These are phyloP conservation scores for Sweltsa coloradensis DNA, from an alignment of 1,140 invertebrate species.

Conservation along the genomic window DNA sequence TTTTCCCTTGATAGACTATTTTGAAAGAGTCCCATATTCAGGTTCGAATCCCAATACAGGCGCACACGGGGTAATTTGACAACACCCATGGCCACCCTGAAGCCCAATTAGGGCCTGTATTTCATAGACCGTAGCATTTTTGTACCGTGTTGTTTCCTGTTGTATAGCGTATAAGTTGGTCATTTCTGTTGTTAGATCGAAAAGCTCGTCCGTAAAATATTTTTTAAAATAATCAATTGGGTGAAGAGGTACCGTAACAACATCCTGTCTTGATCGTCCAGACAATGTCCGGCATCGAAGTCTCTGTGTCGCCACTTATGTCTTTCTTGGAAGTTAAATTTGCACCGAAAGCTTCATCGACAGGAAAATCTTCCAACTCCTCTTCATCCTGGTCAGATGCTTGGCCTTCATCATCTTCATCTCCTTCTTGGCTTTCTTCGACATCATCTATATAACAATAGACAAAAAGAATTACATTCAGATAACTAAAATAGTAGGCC, in stretches of 20 bases:
- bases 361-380: background rate
- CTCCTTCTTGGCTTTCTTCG: background rate
- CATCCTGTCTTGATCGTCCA: background rate
- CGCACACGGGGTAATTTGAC: conserved; percentile 13
- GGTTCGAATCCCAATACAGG: conserved; percentile 11
- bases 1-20: conserved; percentile 7
- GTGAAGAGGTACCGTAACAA: background rate
- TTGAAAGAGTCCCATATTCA: conserved; percentile 4
- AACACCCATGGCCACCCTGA: conserved; percentile 13
- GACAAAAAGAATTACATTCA: too few relatives aligned
- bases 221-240: conserved; percentile 4
- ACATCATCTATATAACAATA: too few relatives aligned
- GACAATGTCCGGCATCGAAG: background rate
- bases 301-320: background rate
- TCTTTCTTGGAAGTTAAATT: background rate
- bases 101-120: conserved; percentile 15
- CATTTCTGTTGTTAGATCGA: background rate
- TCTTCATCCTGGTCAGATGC: background rate
- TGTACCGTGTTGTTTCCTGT: background rate
- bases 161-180: conserved; percentile 8
- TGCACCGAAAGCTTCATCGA: background rate
- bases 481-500: too few relatives aligned
- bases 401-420: background rate
- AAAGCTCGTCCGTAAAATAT: conserved; percentile 6
- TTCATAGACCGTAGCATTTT: conserved; percentile 11